A percentile compares a stretch with the other conserved stretches of the same genome.
Conservation (phyloP, 2,888 invertebrate genomes). For the Acronicta psi region DNA sequence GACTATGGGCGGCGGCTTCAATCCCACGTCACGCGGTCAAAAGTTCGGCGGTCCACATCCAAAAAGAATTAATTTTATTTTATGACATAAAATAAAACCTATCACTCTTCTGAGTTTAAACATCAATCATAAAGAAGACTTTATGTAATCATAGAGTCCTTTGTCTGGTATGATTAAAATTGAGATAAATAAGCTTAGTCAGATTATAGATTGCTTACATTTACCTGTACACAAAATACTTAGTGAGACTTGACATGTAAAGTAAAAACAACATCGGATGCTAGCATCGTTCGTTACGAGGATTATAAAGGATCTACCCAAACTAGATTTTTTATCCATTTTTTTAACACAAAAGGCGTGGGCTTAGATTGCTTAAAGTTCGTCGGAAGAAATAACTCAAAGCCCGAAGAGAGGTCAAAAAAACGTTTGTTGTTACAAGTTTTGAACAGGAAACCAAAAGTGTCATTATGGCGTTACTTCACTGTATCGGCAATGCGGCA, state of each 20-base stretch:
- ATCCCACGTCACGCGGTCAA: slow-evolving; percentile 72
- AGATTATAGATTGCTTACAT: too few relatives aligned
- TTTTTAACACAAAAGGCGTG: slow-evolving; percentile 50
- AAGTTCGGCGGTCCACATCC: slow-evolving; percentile 61
- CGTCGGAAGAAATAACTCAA: slow-evolving; percentile 75
- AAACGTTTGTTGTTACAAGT: slow-evolving; percentile 65
- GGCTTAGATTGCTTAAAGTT: slow-evolving; percentile 51
- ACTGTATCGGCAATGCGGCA: slow-evolving; percentile 44
- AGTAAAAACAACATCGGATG: slow-evolving; percentile 25
- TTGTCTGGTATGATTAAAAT: too few relatives aligned
- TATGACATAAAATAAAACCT: slow-evolving; percentile 20
- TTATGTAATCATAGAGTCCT: too few relatives aligned
- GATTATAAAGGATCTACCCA: slow-evolving; percentile 57
- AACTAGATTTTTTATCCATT: slow-evolving; percentile 54
- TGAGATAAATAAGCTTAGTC: too few relatives aligned
- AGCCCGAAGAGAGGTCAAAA: slow-evolving; percentile 57
- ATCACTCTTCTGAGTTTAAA: not conserved
- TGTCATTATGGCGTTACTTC: slow-evolving; percentile 54
- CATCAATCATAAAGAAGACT: not conserved
- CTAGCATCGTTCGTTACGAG: slow-evolving; percentile 29
- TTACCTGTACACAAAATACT: not conserved
- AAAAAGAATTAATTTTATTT: slow-evolving; percentile 62
- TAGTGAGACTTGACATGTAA: slow-evolving; percentile 5
- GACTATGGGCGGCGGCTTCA: slow-evolving; percentile 68
- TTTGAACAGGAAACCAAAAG: slow-evolving; percentile 62